phyloP scores from a whole-genome alignment of 1,140 invertebrate genomes.

The Tigriopus japonicus region DNA sequence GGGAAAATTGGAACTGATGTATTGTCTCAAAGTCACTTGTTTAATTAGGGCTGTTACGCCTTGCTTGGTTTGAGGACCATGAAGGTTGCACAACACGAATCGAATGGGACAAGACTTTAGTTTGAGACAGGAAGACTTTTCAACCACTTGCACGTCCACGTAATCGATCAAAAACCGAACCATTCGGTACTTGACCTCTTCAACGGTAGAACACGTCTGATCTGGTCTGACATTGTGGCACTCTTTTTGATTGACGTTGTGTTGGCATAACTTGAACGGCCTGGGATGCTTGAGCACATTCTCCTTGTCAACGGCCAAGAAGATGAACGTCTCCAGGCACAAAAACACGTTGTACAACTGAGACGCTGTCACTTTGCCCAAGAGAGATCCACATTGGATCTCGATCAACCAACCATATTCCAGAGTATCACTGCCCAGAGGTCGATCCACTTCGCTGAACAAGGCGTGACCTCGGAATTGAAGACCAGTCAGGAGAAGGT shows the following conservation, averaged over 20 bases:
- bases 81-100: slow-evolving; percentile 77
- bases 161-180: slow-evolving; percentile 73
- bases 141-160: slow-evolving; percentile 46
- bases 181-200: slow-evolving; percentile 89
- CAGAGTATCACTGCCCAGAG: slow-evolving; percentile 74
- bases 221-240: slow-evolving; percentile 39
- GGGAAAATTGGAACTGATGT: slow-evolving; percentile 19
- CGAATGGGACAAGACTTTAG: slow-evolving; percentile 56
- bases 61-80: slow-evolving; percentile 66
- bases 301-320: slow-evolving; percentile 68
- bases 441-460: slow-evolving; percentile 78
- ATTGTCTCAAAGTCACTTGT: slow-evolving; percentile 39
- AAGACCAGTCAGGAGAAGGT: slow-evolving; percentile 9
- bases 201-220: slow-evolving; percentile 48
- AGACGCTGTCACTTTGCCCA: slow-evolving; percentile 25
- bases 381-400: slow-evolving; percentile 35
- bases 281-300: slow-evolving; percentile 61
- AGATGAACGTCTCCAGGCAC: slow-evolving; percentile 66
- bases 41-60: slow-evolving; percentile 75
- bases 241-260: slow-evolving; percentile 50
- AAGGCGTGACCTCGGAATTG: slow-evolving; percentile 81
- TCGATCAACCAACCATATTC: slow-evolving; percentile 82
- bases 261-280: slow-evolving; percentile 59
- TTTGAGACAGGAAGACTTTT: not conserved
- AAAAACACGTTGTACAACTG: slow-evolving; percentile 62